These are phyloP conservation scores for Drosophila setifemur DNA, from an alignment of 1,140 invertebrate species.

Conservation along the genomic window DNA sequence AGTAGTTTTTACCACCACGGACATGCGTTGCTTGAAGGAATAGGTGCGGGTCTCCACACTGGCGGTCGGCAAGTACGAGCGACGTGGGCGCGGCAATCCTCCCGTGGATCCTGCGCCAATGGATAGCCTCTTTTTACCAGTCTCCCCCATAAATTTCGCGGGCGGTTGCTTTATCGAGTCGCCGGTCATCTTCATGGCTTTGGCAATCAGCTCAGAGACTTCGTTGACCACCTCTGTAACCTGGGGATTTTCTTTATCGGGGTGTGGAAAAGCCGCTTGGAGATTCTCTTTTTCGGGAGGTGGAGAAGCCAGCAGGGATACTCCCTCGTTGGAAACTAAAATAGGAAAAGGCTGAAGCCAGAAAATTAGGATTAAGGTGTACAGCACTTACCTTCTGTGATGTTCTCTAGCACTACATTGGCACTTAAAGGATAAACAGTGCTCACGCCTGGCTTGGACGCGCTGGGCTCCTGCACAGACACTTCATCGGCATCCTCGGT, in stretches of 20 bases:
- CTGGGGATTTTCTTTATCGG: neutral
- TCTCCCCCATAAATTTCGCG: neutral
- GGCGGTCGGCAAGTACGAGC: slow-evolving; percentile 54
- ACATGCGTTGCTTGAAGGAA: slow-evolving; percentile 73
- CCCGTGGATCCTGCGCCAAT: neutral
- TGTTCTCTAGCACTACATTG: slow-evolving; percentile 58
- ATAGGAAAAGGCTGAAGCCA: neutral
- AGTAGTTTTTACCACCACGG: slow-evolving; percentile 74
- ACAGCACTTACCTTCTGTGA: slow-evolving; percentile 62
- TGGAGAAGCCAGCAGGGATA: slow-evolving; percentile 17
- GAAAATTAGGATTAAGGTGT: neutral
- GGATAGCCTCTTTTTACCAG: slow-evolving; percentile 15
- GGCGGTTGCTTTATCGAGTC: slow-evolving; percentile 13
- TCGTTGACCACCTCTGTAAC: slow-evolving; percentile 46
- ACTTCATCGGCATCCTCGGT: slow-evolving; percentile 47
- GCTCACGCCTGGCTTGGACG: slow-evolving; percentile 15
- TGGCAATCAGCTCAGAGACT: slow-evolving; percentile 57
- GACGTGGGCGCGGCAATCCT: slow-evolving; percentile 28
- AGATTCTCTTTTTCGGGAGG: neutral
- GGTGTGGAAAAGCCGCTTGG: slow-evolving; percentile 7
- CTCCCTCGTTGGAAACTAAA: slow-evolving; percentile 59
- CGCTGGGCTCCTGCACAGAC: slow-evolving; percentile 38
- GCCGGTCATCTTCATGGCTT: slow-evolving; percentile 54
- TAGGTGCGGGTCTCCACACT: slow-evolving; percentile 34
- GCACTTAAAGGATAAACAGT: slow-evolving; percentile 58